Evolutionary conservation across 2,888 invertebrate genomes (phyloP).

Genomic region (Lasioglossum pauxillum): DNA sequence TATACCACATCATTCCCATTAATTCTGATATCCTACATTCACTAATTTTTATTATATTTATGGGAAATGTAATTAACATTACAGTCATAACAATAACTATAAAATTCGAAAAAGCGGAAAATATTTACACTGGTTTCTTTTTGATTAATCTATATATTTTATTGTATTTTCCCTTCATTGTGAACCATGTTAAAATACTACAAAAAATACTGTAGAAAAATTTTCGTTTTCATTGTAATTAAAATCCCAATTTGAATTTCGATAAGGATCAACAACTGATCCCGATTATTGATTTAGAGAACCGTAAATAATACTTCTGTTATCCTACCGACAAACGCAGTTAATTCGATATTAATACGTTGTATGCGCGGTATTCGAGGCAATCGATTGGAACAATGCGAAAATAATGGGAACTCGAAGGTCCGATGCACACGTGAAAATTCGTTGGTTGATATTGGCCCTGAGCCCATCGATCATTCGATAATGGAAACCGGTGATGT

Average conservation of each 20-base stretch:
- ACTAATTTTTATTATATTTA: not conserved
- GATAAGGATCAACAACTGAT: not conserved
- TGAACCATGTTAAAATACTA: not conserved
- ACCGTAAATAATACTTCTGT: not conserved
- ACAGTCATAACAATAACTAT: not conserved
- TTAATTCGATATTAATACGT: not conserved
- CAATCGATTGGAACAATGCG: slow-evolving; percentile 17
- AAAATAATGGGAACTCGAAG: slow-evolving; percentile 8
- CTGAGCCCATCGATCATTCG: slow-evolving; percentile 79
- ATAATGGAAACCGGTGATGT: slow-evolving; percentile 77
- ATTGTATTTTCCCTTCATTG: not conserved
- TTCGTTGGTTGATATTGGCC: slow-evolving; percentile 73
- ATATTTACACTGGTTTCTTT: not conserved
- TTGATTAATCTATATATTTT: not conserved
- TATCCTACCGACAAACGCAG: not conserved
- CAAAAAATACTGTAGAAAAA: not conserved
- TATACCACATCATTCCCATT: not conserved
- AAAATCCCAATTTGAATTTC: not conserved
- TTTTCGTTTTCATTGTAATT: not conserved
- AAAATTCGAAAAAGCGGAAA: not conserved
- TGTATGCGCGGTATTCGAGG: not conserved
- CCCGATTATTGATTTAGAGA: not conserved
- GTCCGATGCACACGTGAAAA: slow-evolving; percentile 44
- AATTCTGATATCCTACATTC: not conserved
- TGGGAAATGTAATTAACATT: not conserved